These are phyloP conservation scores for Cantharis rustica DNA, from an alignment of 2,888 invertebrate species.

Conservation along the genomic window DNA sequence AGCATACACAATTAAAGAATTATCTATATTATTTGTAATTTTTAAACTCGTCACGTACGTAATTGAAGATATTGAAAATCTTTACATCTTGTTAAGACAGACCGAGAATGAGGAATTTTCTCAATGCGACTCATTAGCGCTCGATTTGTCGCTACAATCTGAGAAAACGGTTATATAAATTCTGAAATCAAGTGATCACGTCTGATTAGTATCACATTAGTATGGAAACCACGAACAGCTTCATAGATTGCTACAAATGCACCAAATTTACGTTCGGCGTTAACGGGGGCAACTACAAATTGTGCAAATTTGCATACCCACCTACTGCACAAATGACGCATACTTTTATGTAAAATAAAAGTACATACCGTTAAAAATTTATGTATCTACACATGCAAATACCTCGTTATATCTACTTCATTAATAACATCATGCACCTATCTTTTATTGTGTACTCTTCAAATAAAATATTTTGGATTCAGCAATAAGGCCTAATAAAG, in stretches of 20 bases:
- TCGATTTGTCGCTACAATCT: slow-evolving; percentile 38
- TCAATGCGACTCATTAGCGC: slow-evolving; percentile 40
- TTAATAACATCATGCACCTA: not conserved
- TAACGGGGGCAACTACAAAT: slow-evolving; percentile 31
- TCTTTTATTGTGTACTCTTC: not conserved
- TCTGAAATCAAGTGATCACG: slow-evolving; percentile 35
- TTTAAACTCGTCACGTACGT: slow-evolving; percentile 22
- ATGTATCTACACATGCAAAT: not conserved
- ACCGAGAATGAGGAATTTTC: slow-evolving; percentile 37
- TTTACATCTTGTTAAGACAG: slow-evolving; percentile 38
- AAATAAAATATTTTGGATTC: slow-evolving; percentile 21
- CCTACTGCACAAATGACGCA: slow-evolving; percentile 14
- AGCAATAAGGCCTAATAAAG: slow-evolving; percentile 26
- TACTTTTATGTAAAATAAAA: slow-evolving; percentile 15
- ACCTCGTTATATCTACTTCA: not conserved
- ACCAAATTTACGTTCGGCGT: slow-evolving; percentile 29
- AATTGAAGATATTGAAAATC: slow-evolving; percentile 36
- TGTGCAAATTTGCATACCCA: slow-evolving; percentile 29
- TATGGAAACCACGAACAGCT: slow-evolving; percentile 35
- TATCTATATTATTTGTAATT: slow-evolving; percentile 13
- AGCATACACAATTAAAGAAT: slow-evolving; percentile 22
- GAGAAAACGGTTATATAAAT: slow-evolving; percentile 39
- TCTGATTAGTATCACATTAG: slow-evolving; percentile 39
- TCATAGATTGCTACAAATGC: slow-evolving; percentile 32
- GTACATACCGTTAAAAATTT: not conserved